Percentiles rank a stretch among this genome's conserved stretches.
Evolutionary conservation across 2,888 invertebrate genomes (phyloP).

Genomic region (Drosophila anomalipes): DNA sequence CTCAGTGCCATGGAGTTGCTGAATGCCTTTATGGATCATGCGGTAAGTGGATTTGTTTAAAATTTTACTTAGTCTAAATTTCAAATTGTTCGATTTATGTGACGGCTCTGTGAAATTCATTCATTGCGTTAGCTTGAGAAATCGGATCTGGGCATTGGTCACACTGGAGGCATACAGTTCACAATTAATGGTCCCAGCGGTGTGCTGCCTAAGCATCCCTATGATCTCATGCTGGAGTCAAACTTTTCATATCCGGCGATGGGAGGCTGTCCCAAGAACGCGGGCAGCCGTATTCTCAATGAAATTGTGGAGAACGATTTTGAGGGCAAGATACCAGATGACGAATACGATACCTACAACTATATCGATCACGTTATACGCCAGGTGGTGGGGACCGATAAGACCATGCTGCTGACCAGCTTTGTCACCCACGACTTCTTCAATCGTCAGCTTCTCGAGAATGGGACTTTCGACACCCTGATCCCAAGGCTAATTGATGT

Average conservation of each 20-base stretch:
- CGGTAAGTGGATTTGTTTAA: conserved; percentile 55
- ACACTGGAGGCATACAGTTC: conserved; percentile 83
- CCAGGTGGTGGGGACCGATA: conserved; percentile 84
- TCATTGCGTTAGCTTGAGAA: conserved; percentile 69
- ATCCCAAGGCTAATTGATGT: conserved; percentile 86
- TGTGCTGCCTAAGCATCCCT: conserved; percentile 82
- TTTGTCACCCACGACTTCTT: conserved; percentile 85
- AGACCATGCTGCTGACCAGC: conserved; percentile 85
- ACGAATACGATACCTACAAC: conserved; percentile 76
- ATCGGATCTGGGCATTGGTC: conserved; percentile 79
- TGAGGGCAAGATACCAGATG: conserved; percentile 81
- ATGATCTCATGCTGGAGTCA: conserved; percentile 76
- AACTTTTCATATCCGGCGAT: conserved; percentile 82
- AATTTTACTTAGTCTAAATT: neutral
- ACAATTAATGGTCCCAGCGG: conserved; percentile 84
- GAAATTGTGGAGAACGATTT: conserved; percentile 84
- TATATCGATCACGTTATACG: conserved; percentile 83
- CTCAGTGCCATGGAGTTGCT: conserved; percentile 76
- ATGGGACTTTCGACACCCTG: conserved; percentile 85
- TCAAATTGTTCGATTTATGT: neutral
- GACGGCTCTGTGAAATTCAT: neutral
- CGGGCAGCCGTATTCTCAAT: conserved; percentile 78
- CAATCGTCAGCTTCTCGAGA: conserved; percentile 81
- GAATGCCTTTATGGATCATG: conserved; percentile 81
- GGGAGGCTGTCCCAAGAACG: conserved; percentile 83